phyloP scores from a whole-genome alignment of 2,888 invertebrate species.

The Sicus ferrugineus region DNA sequence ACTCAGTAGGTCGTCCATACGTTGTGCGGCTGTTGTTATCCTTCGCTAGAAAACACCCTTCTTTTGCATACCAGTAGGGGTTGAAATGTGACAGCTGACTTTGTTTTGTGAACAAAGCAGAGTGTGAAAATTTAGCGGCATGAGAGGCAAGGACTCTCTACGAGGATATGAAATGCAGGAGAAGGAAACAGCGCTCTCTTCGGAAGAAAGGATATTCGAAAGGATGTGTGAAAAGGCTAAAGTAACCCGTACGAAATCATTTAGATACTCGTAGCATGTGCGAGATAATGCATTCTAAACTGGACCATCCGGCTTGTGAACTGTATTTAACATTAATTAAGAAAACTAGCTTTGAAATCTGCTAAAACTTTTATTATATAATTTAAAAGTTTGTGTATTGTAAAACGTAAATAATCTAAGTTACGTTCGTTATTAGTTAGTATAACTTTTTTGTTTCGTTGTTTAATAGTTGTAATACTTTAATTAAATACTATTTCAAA shows the following conservation, averaged over 20 bases:
- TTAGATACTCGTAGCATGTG: too few relatives aligned
- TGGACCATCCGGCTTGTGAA: too few relatives aligned
- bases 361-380: background rate
- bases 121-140: background rate
- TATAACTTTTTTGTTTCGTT: background rate
- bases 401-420: too few relatives aligned
- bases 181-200: background rate
- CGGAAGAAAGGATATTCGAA: constrained; percentile 6
- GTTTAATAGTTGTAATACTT: background rate
- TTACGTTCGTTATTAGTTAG: too few relatives aligned
- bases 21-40: constrained; percentile 14
- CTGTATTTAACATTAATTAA: too few relatives aligned
- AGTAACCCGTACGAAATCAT: too few relatives aligned
- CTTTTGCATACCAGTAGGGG: constrained; percentile 40
- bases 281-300: too few relatives aligned
- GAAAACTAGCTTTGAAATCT: too few relatives aligned
- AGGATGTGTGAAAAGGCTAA: background rate
- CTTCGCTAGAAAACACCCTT: constrained; percentile 44
- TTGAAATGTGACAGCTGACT: constrained; percentile 33
- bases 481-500: background rate
- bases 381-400: background rate
- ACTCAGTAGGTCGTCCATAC: background rate
- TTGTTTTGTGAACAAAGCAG: background rate
- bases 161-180: background rate
- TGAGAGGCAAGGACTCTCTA: background rate